Base-by-base conservation (phyloP, 2,113 vertebrate genomes). In the Xiphophorus hellerii region DNA sequence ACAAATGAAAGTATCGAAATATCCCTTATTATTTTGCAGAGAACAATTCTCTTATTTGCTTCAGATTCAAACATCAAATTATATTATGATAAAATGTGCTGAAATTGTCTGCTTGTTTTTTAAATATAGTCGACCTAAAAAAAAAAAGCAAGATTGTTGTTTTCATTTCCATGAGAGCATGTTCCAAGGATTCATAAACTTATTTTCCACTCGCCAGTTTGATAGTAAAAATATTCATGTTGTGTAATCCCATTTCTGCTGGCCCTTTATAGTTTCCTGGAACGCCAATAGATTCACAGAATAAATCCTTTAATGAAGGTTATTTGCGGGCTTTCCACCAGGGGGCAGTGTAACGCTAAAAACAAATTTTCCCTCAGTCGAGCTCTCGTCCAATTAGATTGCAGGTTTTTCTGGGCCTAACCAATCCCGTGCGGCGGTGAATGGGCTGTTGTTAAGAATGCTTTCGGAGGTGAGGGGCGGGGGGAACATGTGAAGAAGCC, bases 391-490 rank as follows among this genome's bases (percentile, higher is more conserved):
- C 92, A 93, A 91, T 93, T 9, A 81, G 60, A 66, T 42, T 1
- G 54, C 74, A 28, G 85, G 70, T 68, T 83, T 58, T 89, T 86
- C 74, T 88, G n/a, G 65, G 30, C 31, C 69, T 62, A 80, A 73
- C 91, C 92, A 92, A 91, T 93, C 86, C 25, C 1, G 27, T 44
- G 62, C 67, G 62, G 12, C 69, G 63, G 83, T 84, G 77, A 33
- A 87, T 75, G 88, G 88, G 84, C 82, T 69, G 86, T 81, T 80
- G 33, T 72, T 71, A 62, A 85, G 78, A 79, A 87, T 84, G 86
- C 82, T 31, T 86, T 69, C 74, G 64, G 54, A 22, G 82, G 87
- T 73, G 83, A 66, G 81, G 78, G 83, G 82, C 71, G 69, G 65
- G 81, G 79, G 83, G 80, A 72, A 69, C 65, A 71, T 81, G 84